Conservation (phyloP, 1,140 invertebrate species). For the Macrobrachium nipponense region DNA sequence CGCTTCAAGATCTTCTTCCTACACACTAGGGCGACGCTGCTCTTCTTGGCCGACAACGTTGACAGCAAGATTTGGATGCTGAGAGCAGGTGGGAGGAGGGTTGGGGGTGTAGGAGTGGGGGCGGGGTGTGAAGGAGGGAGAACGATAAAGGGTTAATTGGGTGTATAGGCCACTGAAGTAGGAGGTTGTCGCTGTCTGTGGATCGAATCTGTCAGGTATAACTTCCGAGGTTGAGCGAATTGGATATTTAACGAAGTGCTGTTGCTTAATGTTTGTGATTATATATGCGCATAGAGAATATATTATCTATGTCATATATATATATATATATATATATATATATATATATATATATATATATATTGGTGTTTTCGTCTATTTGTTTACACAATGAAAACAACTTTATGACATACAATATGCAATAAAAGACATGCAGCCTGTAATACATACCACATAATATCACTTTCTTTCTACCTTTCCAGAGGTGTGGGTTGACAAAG, state of each 20-base stretch:
- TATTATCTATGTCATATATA: conserved; percentile 26
- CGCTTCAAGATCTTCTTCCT: conserved; percentile 34
- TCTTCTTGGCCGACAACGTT: neutral
- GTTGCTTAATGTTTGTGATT: neutral
- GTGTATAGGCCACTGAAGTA: too few species aligned
- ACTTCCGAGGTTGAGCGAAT: neutral
- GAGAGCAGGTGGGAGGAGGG: neutral
- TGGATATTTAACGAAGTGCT: neutral
- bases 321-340: conserved; percentile 7
- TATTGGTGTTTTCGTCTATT: neutral
- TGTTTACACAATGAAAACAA: too few species aligned
- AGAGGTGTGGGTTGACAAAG: too few species aligned
- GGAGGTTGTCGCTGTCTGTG: too few species aligned
- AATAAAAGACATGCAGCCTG: neutral
- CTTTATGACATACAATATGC: neutral
- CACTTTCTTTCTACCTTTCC: neutral
- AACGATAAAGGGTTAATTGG: too few species aligned
- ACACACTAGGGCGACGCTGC: neutral
- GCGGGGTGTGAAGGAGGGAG: too few species aligned
- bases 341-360: neutral
- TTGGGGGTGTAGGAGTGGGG: too few species aligned
- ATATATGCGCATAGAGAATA: neutral
- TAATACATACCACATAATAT: too few species aligned
- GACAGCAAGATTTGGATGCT: neutral
- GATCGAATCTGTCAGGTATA: too few species aligned